Percentiles rank a stretch among this genome's conserved stretches.
These are phyloP conservation scores for Thereuonema tuberculata DNA, from an alignment of 1,140 invertebrate genomes.

Conservation along the genomic window DNA sequence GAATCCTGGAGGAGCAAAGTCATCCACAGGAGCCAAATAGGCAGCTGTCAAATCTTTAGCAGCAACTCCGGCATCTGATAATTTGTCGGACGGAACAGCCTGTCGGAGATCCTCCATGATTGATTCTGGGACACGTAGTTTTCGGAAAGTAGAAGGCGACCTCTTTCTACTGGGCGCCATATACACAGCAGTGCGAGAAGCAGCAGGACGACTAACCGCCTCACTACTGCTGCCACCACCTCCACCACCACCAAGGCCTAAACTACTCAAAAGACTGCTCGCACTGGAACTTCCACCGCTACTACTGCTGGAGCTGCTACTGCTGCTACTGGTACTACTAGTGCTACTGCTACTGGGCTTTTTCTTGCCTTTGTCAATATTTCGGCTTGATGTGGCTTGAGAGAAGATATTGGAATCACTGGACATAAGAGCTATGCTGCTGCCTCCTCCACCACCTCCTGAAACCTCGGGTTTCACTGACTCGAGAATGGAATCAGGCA, in stretches of 20 bases:
- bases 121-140: background rate
- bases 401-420: background rate
- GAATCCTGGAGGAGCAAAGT: background rate
- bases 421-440: too few relatives aligned
- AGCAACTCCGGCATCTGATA: background rate
- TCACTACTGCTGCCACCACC: background rate
- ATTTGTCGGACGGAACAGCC: background rate
- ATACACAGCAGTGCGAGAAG: slow-evolving; percentile 1
- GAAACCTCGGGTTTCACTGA: background rate
- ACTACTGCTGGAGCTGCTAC: background rate
- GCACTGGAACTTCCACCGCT: background rate
- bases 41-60: slow-evolving; percentile 4
- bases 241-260: too few relatives aligned
- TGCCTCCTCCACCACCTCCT: too few relatives aligned
- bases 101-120: slow-evolving; percentile 6
- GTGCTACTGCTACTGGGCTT: background rate
- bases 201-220: background rate
- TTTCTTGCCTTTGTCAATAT: background rate
- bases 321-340: background rate
- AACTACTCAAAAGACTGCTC: background rate
- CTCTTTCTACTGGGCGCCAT: background rate
- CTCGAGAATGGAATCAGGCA: slow-evolving; percentile 3
- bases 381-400: background rate
- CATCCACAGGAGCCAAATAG: background rate
- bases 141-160: background rate